Evolutionary conservation across 2,888 invertebrate genomes (phyloP).

Genomic region (Caenorhabditis parvicauda): DNA sequence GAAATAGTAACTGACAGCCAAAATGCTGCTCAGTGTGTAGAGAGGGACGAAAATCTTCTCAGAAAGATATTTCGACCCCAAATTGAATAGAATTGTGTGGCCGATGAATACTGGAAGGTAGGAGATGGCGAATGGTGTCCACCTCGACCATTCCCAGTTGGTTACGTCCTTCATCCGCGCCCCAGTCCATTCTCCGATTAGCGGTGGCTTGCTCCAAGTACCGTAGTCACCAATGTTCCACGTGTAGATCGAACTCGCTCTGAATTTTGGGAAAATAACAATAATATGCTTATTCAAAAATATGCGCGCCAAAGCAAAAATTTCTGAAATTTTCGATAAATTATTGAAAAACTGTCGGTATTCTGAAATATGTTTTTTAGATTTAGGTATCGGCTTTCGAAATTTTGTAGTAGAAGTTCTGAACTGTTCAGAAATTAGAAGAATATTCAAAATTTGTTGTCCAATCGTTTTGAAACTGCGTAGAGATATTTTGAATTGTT

Average conservation of each 20-base stretch:
- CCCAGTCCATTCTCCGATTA: slow-evolving; percentile 25
- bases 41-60: slow-evolving; percentile 35
- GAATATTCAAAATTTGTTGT: too few species aligned
- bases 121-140: slow-evolving; percentile 51
- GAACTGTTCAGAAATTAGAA: too few species aligned
- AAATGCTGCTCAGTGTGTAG: slow-evolving; percentile 43
- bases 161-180: slow-evolving; percentile 58
- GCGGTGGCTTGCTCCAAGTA: slow-evolving; percentile 24
- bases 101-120: slow-evolving; percentile 48
- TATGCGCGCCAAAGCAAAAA: too few species aligned
- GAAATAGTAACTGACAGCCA: slow-evolving; percentile 40
- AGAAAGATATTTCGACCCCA: slow-evolving; percentile 35
- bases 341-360: too few species aligned
- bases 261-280: too few species aligned
- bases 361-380: too few species aligned
- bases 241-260: slow-evolving; percentile 26
- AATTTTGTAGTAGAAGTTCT: too few species aligned
- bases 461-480: too few species aligned
- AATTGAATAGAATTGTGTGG: slow-evolving; percentile 57
- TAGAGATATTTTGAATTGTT: too few species aligned
- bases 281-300: too few species aligned
- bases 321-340: too few species aligned
- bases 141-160: slow-evolving; percentile 63
- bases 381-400: too few species aligned
- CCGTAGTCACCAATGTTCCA: slow-evolving; percentile 39